Evolutionary conservation across 2,888 invertebrate genomes (phyloP), one percentile per base, ranked within the genome.

Genomic region (Hypena proboscidalis): DNA sequence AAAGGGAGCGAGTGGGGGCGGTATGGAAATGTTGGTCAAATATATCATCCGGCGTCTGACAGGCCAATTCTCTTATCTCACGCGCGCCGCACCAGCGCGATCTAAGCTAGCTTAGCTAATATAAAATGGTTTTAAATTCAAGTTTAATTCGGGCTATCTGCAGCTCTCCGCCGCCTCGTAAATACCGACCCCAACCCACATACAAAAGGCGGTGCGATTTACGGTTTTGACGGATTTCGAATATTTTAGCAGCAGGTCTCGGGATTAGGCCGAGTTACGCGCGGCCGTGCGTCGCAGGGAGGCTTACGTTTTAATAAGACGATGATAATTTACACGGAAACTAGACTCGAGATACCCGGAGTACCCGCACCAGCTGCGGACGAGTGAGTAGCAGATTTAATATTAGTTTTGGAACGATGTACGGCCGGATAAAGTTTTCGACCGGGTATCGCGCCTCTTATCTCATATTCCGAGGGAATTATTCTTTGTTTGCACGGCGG

Each of bases 21-120:
- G 84, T 94, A 95, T 95, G 95, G 95, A 95, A 95, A 95, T 95
- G 95, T 94, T 94, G 95, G 95, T 94, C 95, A 95, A 95, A 95
- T 95, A 95, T 95, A 95, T 95, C 95, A 95, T 95, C 95, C 95
- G 91, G 94, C 72, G 94, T 93, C 93, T 95, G 95, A 95, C 95
- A 95, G 95, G 95, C 95, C 95, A 95, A 95, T 95, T 95, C 95
- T 95, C 95, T 95, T 95, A 95, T 95, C 95, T 94, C 85, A 78
- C 83, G 90, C 91, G 92, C 89, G 90, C 92, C 89, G 90, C 91
- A 82, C 85, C 88, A 81, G 80, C 84, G 82, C 87, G 90, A 90
- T 90, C 90, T 90, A 89, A 90, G 86, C 88, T 86, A 86, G 90
- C 90, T 90, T 87, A 89, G 88, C 90, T 90, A 90, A 90, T 90